phyloP scores from a whole-genome alignment of 2,113 vertebrate species.

The Chaetodon auriga region DNA sequence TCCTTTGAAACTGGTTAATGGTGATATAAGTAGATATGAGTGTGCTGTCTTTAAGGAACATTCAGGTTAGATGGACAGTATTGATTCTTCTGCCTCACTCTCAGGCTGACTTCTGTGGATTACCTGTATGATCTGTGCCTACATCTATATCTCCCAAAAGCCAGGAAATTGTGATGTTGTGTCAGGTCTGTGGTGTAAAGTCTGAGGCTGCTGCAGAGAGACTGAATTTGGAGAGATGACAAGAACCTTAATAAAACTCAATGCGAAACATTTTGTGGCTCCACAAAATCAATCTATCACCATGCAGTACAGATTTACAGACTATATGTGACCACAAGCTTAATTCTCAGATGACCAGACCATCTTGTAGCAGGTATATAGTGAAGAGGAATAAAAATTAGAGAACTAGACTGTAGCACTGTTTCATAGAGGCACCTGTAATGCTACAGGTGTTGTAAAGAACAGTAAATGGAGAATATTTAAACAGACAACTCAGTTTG shows the following conservation, averaged over 20 bases:
- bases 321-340: not conserved
- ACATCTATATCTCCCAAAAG: not conserved
- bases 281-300: not conserved
- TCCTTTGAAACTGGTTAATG: too few species aligned
- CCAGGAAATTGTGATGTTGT: not conserved
- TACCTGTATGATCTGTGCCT: not conserved
- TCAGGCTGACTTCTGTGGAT: not conserved
- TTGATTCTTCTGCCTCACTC: not conserved
- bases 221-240: not conserved
- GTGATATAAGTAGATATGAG: too few species aligned
- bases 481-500: not conserved
- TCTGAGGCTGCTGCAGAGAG: not conserved
- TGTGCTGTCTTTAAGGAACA: not conserved
- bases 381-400: not conserved
- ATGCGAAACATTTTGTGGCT: not conserved
- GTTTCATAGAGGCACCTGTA: not conserved
- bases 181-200: not conserved
- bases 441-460: not conserved
- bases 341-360: not conserved
- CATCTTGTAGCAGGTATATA: not conserved
- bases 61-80: not conserved
- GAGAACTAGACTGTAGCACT: not conserved
- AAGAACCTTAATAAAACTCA: not conserved
- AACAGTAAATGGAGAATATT: not conserved
- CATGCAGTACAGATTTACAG: not conserved